A percentile compares a stretch with the other conserved stretches of the same genome.
These are phyloP conservation scores for Drymodes brunneopygia DNA, from an alignment of 2,113 vertebrate species.

Conservation along the genomic window DNA sequence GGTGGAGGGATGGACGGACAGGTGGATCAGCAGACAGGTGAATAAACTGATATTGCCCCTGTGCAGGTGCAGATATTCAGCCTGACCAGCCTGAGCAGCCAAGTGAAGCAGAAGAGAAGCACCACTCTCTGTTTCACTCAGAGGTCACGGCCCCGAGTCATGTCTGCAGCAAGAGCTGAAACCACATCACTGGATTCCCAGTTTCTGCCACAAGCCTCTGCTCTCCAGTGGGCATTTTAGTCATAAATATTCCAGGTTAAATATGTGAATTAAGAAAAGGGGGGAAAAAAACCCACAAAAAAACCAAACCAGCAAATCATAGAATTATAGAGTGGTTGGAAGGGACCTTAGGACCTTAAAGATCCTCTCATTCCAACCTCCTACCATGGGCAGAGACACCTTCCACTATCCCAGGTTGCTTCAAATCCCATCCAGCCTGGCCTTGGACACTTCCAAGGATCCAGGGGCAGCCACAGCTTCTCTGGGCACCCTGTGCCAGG, in stretches of 20 bases:
- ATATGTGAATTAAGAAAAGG: not conserved
- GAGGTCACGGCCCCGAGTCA: not conserved
- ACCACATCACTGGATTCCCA: not conserved
- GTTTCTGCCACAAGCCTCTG: not conserved
- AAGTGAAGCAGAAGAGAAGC: not conserved
- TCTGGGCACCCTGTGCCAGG: accelerated
- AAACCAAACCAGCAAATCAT: not conserved
- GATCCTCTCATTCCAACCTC: not conserved
- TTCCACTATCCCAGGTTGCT: accelerated
- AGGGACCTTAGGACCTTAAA: not conserved
- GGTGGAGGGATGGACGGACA: not conserved
- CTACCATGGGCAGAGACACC: accelerated
- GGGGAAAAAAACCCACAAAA: not conserved
- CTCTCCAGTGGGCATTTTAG: not conserved
- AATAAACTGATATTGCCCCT: not conserved
- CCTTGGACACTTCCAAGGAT: not conserved
- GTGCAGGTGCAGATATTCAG: not conserved
- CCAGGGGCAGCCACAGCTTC: not conserved
- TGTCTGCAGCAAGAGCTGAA: not conserved
- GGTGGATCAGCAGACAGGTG: not conserved
- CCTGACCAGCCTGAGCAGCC: not conserved
- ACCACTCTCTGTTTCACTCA: not conserved
- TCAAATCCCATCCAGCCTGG: accelerated
- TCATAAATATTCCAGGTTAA: not conserved
- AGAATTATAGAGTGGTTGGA: not conserved